A percentile compares a stretch with the other conserved stretches of the same genome.
These are phyloP conservation scores for Drosophila sturtevanti DNA, from an alignment of 1,140 invertebrate species.

Conservation along the genomic window DNA sequence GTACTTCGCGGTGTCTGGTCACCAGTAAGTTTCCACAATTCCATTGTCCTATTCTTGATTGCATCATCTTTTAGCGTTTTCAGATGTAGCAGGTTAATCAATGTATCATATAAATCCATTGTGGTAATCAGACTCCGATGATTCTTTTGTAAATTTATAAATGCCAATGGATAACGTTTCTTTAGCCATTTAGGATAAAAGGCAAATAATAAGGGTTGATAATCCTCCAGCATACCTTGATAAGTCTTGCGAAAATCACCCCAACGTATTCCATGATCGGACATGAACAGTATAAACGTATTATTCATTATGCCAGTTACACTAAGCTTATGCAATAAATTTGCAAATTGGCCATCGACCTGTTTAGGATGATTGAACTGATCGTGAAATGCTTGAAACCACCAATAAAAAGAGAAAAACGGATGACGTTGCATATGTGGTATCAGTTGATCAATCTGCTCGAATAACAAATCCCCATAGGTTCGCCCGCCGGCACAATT, in stretches of 20 bases:
- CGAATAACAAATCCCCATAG: constrained; percentile 1
- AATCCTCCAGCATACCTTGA: constrained; percentile 92
- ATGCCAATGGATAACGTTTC: constrained; percentile 85
- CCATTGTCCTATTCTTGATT: constrained; percentile 57
- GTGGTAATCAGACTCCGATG: constrained; percentile 88
- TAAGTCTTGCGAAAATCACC: constrained; percentile 88
- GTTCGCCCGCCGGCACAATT: constrained; percentile 6
- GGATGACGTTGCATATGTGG: constrained; percentile 19
- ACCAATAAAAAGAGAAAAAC: constrained; percentile 27
- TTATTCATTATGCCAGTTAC: constrained; percentile 82
- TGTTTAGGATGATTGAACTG: constrained; percentile 10
- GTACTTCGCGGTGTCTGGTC: constrained; percentile 84
- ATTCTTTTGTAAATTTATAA: constrained; percentile 88
- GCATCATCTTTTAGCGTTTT: constrained; percentile 51
- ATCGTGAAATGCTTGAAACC: neutral
- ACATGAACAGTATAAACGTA: constrained; percentile 90
- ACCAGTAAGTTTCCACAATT: constrained; percentile 72
- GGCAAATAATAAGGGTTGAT: constrained; percentile 92
- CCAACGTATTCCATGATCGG: constrained; percentile 96
- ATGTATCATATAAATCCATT: constrained; percentile 89
- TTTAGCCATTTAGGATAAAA: constrained; percentile 90
- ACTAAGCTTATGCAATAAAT: neutral
- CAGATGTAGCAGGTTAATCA: constrained; percentile 85
- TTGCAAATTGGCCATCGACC: neutral
- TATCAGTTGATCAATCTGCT: constrained; percentile 10